Conservation (phyloP, 2,113 vertebrate species). For the Calyptommatus sinebrachiatus region DNA sequence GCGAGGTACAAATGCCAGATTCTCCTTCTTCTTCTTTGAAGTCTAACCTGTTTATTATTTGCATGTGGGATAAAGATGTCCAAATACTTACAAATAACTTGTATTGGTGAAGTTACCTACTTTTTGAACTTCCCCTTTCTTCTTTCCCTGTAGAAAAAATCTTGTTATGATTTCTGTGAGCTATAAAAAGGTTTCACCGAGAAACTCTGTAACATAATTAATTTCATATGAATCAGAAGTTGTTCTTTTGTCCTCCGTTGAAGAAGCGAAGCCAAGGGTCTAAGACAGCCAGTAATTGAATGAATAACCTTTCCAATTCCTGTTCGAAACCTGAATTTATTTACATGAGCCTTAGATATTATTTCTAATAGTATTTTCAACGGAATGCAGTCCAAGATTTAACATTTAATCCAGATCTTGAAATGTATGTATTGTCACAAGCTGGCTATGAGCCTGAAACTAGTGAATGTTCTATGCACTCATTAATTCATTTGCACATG, state of each 20-base stretch:
- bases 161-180: neutral
- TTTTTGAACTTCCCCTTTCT: neutral
- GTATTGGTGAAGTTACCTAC: neutral
- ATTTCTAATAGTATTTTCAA: neutral
- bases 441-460: neutral
- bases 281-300: neutral
- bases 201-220: neutral
- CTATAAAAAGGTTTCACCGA: neutral
- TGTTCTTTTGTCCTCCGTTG: neutral
- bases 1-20: too few relatives aligned
- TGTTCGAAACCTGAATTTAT: neutral
- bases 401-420: neutral
- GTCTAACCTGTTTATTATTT: neutral
- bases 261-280: neutral
- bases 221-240: conserved; percentile 8
- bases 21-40: too few relatives aligned
- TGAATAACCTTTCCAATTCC: neutral
- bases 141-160: neutral
- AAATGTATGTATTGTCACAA: neutral
- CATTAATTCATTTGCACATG: neutral
- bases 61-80: neutral
- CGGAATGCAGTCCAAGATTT: neutral
- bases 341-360: neutral
- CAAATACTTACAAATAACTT: neutral
- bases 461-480: neutral